Base-by-base conservation (phyloP, 2,113 vertebrate genomes). In the Muscicapa adusta region DNA sequence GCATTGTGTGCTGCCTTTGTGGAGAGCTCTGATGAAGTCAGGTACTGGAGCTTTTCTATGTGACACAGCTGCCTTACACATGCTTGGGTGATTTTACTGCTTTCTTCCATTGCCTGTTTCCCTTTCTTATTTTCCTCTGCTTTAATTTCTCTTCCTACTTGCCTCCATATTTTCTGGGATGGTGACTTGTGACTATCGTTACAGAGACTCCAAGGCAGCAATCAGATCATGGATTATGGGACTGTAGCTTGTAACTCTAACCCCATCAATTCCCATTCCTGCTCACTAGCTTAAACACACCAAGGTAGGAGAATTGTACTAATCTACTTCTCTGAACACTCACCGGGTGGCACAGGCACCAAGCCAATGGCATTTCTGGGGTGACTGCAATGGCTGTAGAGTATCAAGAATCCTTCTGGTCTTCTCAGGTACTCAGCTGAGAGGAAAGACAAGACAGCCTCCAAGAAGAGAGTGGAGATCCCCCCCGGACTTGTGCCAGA, bases 131-230 rank as follows among this genome's bases (percentile, higher is more conserved):
- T 57, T 47, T 38, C 15, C 8, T 12, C 18, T 0, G 0, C 14
- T 65, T 70, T 60, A 3, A 38, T 65, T 62, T 80, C 67, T 87
- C 14, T 96, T 57, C 45, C 31, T 82, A 18, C 53, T 87, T 91
- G 53, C n/a, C 50, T 82, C 12, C 10, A 2, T 76, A 29, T 95
- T 80, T 85, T 86, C 50, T 88, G 72, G 66, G 26, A 82, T 75
- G 47, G 63, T 95, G 93, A 93, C 51, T 61, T 79, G 14, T 95
- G 75, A 34, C 76, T 97, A 11, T 90, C 94, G 65, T 96, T 96
- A 67, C 93, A 95, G 92, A 97, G 81, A 89, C 93, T 95, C 34
- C 95, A 93, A 86, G 90, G 76, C 91, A 97, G 42, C 50, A 57
- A 50, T 92, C 93, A 67, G 36, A 83, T 91, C 66, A 88, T 2